phyloP scores from a whole-genome alignment of 2,888 invertebrate genomes.

The Timema cristinae region DNA sequence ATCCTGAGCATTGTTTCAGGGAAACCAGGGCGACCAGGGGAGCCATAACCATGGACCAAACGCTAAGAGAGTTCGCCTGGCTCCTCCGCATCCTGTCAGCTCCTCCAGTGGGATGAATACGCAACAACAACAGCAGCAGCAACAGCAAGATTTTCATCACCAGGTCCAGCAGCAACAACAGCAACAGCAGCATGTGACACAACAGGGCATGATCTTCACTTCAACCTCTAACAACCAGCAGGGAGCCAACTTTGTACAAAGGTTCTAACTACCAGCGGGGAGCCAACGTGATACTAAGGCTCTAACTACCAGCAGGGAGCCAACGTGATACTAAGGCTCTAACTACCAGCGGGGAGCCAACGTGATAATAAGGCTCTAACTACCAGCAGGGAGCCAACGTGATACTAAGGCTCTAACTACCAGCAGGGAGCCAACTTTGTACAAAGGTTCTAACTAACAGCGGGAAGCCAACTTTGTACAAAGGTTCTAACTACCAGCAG shows the following conservation, averaged over 20 bases:
- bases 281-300: no score
- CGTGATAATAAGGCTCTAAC: conserved; percentile 22
- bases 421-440: no score
- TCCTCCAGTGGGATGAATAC: conserved; percentile 35
- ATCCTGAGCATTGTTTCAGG: conserved; percentile 32
- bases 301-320: conserved; percentile 32
- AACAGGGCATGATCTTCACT: conserved; percentile 33
- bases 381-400: conserved; percentile 31
- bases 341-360: no score
- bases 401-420: conserved; percentile 23
- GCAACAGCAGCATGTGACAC: conserved; percentile 30
- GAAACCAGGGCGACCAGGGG: conserved; percentile 37
- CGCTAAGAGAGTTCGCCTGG: conserved; percentile 61
- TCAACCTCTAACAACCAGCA: conserved; percentile 34
- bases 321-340: conserved; percentile 28
- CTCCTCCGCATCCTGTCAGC: conserved; percentile 47
- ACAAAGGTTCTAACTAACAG: conserved; percentile 31
- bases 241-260: conserved; percentile 27
- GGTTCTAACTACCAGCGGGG: conserved; percentile 14
- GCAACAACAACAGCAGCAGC: conserved; percentile 48
- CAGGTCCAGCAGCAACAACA: conserved; percentile 33
- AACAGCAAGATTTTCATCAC: conserved; percentile 36
- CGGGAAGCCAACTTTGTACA: conserved; percentile 27
- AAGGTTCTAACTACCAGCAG: conserved; percentile 17
- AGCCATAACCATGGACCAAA: conserved; percentile 51